Evolutionary conservation across 37 sponge, comb jelly and placozoan species (phyloP).

Genomic region (Tethya wilhelma): DNA sequence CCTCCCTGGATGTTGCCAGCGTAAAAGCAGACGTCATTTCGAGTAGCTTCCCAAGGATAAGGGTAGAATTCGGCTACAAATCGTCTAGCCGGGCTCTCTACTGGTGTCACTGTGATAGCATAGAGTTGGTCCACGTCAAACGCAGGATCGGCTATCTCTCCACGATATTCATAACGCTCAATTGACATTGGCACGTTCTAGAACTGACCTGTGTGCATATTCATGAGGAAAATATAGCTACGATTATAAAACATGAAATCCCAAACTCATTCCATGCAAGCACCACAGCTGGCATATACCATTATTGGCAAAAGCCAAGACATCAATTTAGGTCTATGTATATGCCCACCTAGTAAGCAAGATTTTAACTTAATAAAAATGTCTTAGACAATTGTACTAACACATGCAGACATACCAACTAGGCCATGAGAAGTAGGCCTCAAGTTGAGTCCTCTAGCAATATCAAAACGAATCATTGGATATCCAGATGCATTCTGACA

Average conservation of each 20-base stretch:
- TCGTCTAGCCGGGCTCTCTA: not conserved
- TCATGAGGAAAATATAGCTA: not conserved
- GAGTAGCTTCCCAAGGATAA: conserved; percentile 8
- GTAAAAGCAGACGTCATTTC: conserved; percentile 7
- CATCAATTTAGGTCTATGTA: not conserved
- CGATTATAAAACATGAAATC: not conserved
- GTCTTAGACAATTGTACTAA: too few species aligned
- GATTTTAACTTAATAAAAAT: too few species aligned
- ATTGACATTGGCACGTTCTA: conserved; percentile 36
- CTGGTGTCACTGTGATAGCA: not conserved
- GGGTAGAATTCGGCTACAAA: conserved; percentile 10
- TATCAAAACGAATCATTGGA: conserved; percentile 62
- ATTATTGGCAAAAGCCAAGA: not conserved
- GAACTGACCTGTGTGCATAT: conserved; percentile 19
- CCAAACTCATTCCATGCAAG: not conserved
- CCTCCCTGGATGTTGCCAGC: conserved; percentile 42
- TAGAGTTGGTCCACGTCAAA: conserved; percentile 20
- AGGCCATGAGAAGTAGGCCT: conserved; percentile 77
- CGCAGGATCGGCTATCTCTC: not conserved
- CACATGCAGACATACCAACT: conserved; percentile 64
- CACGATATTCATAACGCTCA: conserved; percentile 1
- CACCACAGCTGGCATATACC: not conserved
- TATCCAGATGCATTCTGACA: conserved; percentile 26
- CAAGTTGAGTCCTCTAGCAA: conserved; percentile 66
- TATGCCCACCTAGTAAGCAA: too few species aligned